Base-by-base conservation (phyloP, 2,888 invertebrate genomes). In the Oxycera nigricornis region DNA sequence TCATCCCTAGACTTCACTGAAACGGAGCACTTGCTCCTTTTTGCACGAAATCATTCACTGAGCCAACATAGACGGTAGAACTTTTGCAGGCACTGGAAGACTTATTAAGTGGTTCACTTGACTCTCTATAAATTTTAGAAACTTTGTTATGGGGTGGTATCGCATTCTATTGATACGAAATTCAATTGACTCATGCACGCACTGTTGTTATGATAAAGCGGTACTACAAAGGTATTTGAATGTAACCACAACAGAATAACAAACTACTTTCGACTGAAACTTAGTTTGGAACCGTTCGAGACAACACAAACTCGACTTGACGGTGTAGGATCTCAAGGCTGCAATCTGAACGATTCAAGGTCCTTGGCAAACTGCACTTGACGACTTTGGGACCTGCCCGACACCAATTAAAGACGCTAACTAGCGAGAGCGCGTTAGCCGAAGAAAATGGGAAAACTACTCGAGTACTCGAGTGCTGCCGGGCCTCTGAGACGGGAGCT, bases 241-340 rank as follows among this genome's bases (percentile, higher is more conserved):
- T n/a, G n/a, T n/a, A n/a, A n/a, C n/a, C n/a, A n/a, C n/a, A n/a
- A n/a, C n/a, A n/a, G n/a, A n/a, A n/a, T n/a, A n/a, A n/a, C n/a
- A n/a, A n/a, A n/a, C n/a, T n/a, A n/a, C n/a, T 57, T 46, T 11
- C 11, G n/a, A 46, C 46, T 7, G 6, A 46, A 46, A 46, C 46
- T 46, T 46, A 46, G 14, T 46, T 46, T 11, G 14, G 6, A 46
- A 46, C 3, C 4, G 46, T 2, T 7, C 14, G 17, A 3, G 46
- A 46, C 11, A 46, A 46, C 46, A 46, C 11, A 46, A 17, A 3
- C 46, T 11, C 2, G 3, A 46, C 3, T 2, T 17, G 14, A 14
- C 79, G 2, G 80, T 11, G 11, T 74, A 76, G 41, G 82, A 79
- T 74, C 83, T 82, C 17, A 79, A 80, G 73, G 80, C 79, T 1